phyloP scores from a whole-genome alignment of 2,113 vertebrate species.

The Caranx melampygus region DNA sequence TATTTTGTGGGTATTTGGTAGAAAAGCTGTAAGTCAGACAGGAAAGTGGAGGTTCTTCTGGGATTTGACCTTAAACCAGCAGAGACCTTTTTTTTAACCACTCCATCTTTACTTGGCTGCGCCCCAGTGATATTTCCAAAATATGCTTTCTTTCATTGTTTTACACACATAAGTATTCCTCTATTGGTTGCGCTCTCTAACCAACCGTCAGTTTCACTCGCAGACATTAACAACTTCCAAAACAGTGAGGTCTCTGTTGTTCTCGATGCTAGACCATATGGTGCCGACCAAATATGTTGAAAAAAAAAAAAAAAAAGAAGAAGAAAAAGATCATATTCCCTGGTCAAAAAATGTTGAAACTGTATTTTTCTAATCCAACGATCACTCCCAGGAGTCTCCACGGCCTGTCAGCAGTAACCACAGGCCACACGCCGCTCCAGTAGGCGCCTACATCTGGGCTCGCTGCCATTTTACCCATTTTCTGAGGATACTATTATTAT shows the following conservation, averaged over 20 bases:
- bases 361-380: slow-evolving; percentile 59
- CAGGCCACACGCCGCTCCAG: slow-evolving; percentile 63
- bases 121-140: slow-evolving; percentile 22
- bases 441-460: slow-evolving; percentile 71
- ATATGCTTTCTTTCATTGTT: not conserved
- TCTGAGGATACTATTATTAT: slow-evolving; percentile 61
- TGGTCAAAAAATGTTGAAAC: slow-evolving; percentile 50
- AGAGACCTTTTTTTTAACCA: slow-evolving; percentile 11
- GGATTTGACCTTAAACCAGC: slow-evolving; percentile 37
- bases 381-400: slow-evolving; percentile 54
- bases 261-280: not conserved
- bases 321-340: slow-evolving; percentile 32
- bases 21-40: not conserved
- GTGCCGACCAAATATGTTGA: slow-evolving; percentile 19
- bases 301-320: not conserved
- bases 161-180: not conserved
- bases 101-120: slow-evolving; percentile 9
- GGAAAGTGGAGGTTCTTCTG: slow-evolving; percentile 12
- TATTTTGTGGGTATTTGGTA: not conserved
- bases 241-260: not conserved
- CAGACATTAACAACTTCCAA: slow-evolving; percentile 19
- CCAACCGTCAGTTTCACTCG: not conserved
- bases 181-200: not conserved
- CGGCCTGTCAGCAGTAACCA: slow-evolving; percentile 67
- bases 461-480: slow-evolving; percentile 54